These are phyloP conservation scores for Gryllus bimaculatus DNA, from an alignment of 1,140 invertebrate genomes.

Conservation along the genomic window DNA sequence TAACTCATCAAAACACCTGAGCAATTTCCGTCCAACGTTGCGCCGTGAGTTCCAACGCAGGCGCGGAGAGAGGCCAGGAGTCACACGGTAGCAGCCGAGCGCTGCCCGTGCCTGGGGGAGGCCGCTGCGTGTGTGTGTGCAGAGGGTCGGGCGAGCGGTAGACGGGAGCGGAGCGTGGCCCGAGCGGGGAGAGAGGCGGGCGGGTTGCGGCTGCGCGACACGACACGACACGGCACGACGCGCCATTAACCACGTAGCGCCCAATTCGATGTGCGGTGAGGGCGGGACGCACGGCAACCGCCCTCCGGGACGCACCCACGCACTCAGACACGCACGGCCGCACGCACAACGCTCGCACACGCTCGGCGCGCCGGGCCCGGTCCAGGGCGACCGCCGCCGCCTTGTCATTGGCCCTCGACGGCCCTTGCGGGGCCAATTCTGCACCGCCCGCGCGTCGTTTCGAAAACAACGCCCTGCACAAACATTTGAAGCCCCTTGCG, in stretches of 20 bases:
- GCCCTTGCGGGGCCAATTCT: not conserved
- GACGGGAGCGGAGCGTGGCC: no score
- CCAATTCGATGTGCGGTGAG: not conserved
- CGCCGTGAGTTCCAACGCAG: no score
- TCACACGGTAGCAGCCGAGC: no score
- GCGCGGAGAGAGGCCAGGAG: no score
- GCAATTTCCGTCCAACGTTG: no score
- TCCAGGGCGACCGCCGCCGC: not conserved
- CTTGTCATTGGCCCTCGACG: not conserved
- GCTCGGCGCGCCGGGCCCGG: no score
- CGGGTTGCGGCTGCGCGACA: not conserved
- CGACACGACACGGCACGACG: not conserved
- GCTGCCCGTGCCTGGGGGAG: no score
- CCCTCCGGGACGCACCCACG: not conserved
- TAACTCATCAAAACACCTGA: no score
- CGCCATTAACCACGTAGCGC: not conserved
- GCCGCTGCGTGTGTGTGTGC: no score
- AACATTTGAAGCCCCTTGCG: not conserved
- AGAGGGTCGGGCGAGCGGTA: no score
- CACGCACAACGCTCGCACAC: not conserved
- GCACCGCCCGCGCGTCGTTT: not conserved
- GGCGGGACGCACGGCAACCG: not conserved
- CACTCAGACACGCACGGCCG: not conserved
- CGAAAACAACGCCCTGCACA: not conserved
- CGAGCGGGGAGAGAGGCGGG: no score